Percentiles rank a stretch among this genome's conserved stretches.
Evolutionary conservation across 92 coral and sea anemone species (phyloP).

Genomic region (Epizoanthus ramosus): DNA sequence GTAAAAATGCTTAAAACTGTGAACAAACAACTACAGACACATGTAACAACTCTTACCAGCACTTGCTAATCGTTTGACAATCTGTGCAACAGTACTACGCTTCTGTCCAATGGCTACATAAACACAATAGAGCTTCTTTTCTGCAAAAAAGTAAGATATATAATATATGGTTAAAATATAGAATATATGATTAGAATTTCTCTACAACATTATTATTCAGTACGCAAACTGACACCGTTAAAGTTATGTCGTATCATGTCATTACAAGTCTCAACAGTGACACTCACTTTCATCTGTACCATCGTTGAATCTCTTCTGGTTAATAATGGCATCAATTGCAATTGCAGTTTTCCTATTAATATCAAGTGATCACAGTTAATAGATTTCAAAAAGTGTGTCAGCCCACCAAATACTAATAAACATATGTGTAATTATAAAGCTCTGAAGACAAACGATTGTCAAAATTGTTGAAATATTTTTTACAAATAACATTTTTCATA

Average conservation of each 20-base stretch:
- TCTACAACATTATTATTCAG: neutral
- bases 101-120: constrained; percentile 99
- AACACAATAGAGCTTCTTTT: constrained; percentile 97
- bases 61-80: constrained; percentile 88
- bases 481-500: no score
- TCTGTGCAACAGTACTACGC: constrained; percentile 99
- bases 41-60: constrained; percentile 72
- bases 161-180: no score
- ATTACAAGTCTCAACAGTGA: neutral
- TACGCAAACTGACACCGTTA: no score
- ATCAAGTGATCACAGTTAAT: neutral
- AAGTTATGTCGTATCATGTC: no score
- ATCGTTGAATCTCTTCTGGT: constrained; percentile 98
- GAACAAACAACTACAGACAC: neutral
- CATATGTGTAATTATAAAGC: no score
- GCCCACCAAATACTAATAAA: no score
- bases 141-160: constrained; percentile 38
- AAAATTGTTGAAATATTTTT: no score
- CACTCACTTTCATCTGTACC: constrained; percentile 96
- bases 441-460: no score
- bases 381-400: no score
- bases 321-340: constrained; percentile 97
- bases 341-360: constrained; percentile 93
- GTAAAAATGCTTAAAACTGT: no score
- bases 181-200: neutral